Percentiles rank a stretch among this genome's conserved stretches.
phyloP scores from a whole-genome alignment of 2,113 vertebrate genomes.

The Amblyornis subalaris region DNA sequence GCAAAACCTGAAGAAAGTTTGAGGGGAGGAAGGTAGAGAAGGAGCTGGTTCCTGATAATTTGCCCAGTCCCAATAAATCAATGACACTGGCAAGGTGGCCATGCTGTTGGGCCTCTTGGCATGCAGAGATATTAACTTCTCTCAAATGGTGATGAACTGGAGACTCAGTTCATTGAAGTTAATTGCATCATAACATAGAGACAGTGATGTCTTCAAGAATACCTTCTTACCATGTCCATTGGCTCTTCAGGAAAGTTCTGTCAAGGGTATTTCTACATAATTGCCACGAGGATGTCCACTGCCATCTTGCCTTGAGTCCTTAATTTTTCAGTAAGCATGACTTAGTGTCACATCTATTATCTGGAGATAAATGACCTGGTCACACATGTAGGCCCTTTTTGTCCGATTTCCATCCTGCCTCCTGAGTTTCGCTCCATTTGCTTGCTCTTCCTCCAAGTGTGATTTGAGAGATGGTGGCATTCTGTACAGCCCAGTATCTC shows the following conservation, averaged over 20 bases:
- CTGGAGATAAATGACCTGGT: background rate
- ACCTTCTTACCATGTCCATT: background rate
- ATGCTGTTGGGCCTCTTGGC: background rate
- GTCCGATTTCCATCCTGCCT: background rate
- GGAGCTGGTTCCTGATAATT: background rate
- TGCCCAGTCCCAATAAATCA: background rate
- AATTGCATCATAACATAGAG: background rate
- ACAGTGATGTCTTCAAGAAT: background rate
- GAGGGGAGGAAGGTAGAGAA: background rate
- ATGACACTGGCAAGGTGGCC: background rate
- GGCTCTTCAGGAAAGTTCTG: background rate
- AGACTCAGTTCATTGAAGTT: background rate
- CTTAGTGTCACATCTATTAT: background rate
- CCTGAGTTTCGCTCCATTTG: background rate
- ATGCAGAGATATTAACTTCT: background rate
- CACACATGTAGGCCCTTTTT: background rate
- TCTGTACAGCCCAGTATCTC: background rate
- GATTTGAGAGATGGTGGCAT: background rate
- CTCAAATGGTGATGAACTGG: background rate
- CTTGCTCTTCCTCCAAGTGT: background rate
- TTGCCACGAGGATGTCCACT: background rate
- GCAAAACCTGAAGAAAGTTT: background rate
- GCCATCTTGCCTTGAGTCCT: background rate
- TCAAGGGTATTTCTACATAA: background rate
- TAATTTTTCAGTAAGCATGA: background rate